phyloP scores from a whole-genome alignment of 2,113 vertebrate species.

The Solea senegalensis region DNA sequence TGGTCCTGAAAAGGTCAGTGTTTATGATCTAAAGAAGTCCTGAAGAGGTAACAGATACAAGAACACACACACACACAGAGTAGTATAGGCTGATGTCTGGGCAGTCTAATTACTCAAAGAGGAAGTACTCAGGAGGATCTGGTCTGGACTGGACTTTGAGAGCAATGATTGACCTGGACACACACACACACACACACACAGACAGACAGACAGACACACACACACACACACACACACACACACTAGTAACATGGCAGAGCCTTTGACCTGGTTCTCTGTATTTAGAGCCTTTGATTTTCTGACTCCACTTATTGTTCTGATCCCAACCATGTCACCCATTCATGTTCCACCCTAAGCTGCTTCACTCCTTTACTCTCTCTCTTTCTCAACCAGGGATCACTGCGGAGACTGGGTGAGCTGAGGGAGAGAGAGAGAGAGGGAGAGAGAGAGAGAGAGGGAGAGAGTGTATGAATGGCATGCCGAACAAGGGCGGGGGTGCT shows the following conservation, averaged over 20 bases:
- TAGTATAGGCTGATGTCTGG: constrained; percentile 36
- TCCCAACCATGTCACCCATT: constrained; percentile 78
- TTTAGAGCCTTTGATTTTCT: constrained; percentile 85
- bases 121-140: constrained; percentile 53
- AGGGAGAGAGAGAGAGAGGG: constrained; percentile 35
- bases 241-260: constrained; percentile 19
- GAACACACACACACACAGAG: no score
- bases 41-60: no score
- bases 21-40: no score
- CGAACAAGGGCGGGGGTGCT: constrained; percentile 62
- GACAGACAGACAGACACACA: constrained; percentile 18
- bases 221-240: constrained; percentile 27
- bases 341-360: constrained; percentile 83
- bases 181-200: constrained; percentile 23
- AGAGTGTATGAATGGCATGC: constrained; percentile 68
- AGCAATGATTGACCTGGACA: constrained; percentile 31
- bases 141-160: constrained; percentile 22
- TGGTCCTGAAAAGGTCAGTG: no score
- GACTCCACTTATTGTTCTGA: constrained; percentile 85
- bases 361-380: constrained; percentile 72
- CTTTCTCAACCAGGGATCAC: constrained; percentile 75
- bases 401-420: constrained; percentile 62
- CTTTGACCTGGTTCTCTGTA: constrained; percentile 74
- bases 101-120: constrained; percentile 42
- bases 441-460: constrained; percentile 34